Base-by-base conservation (phyloP, 2,797 vertebrate genomes). In the Emys orbicularis region DNA sequence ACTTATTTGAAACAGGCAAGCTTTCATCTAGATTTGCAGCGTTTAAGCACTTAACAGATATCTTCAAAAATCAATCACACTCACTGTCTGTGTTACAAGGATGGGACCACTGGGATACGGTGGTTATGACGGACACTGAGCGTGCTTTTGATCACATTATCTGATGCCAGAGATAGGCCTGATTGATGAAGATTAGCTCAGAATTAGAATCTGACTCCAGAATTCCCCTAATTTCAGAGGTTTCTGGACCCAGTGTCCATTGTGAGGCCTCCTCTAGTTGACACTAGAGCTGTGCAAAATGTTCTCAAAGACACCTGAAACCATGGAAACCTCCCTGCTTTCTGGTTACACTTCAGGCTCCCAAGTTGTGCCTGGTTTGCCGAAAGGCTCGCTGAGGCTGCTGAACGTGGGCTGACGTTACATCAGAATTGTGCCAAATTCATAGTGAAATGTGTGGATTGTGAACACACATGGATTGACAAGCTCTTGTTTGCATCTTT, bases 21-120 rank as follows among this genome's bases (percentile, higher is more conserved):
- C 41, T 94, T 83, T 81, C 74, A 61, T 21, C 2, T 88, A 85
- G 19, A 81, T 79, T 76, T 87, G 0, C 13, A 50, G 44, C 87
- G 12, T 34, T 82, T 87, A 5, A 83, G 81, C 87, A 79, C 44
- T 7, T n/a, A 93, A 8, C 34, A 61, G 37, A 11, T 79, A 89
- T 68, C 1, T 93, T 72, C 41, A 31, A 21, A n/a, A 0, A 0
- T 27, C 7, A 31, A 27, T 11, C 53, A 11, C 25, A 6, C 8
- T 25, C 34, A 11, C 16, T 25, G 77, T 31, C 31, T 18, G 6
- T 44, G 57, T 57, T 86, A 37, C 76, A 86, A 34, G 50, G 12
- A 12, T 2, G 13, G n/a, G 74, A 29, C 74, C 74, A 77, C 10
- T 6, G 23, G 25, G 47, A 25, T 47, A 47, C 7, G 2, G 74